phyloP scores from a whole-genome alignment of 2,888 invertebrate species.

The Selenia dentaria region DNA sequence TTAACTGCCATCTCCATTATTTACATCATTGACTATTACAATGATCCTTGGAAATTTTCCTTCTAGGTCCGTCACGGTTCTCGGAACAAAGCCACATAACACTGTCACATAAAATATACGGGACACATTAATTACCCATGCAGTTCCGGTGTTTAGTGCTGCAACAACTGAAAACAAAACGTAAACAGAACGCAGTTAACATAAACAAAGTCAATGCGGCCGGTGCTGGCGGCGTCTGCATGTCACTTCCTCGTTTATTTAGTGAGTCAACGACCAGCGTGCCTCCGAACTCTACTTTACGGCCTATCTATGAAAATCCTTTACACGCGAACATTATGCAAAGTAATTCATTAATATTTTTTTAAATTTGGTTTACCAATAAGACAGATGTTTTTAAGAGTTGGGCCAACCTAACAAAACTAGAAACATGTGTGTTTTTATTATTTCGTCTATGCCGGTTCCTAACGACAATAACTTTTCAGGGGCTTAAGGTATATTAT shows the following conservation, averaged over 20 bases:
- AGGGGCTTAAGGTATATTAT: no score
- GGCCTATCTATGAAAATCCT: no score
- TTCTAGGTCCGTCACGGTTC: conserved; percentile 12
- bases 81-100: conserved; percentile 21
- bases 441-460: no score
- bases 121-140: conserved; percentile 19
- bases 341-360: no score
- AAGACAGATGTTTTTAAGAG: no score
- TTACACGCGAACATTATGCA: no score
- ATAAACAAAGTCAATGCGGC: conserved; percentile 62
- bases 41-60: conserved; percentile 22
- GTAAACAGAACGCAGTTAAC: conserved; percentile 55
- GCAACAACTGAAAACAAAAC: conserved; percentile 43
- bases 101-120: conserved; percentile 29
- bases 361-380: no score
- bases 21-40: conserved; percentile 24
- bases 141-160: conserved; percentile 34
- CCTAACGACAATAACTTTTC: no score
- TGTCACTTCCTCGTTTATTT: conserved; percentile 67
- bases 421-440: no score
- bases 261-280: conserved; percentile 58
- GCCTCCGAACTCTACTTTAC: conserved; percentile 20
- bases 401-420: no score
- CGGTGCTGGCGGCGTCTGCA: conserved; percentile 41
- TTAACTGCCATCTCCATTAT: conserved; percentile 12